Conservation (phyloP, 2,797 vertebrate species). For the Falco cherrug region DNA sequence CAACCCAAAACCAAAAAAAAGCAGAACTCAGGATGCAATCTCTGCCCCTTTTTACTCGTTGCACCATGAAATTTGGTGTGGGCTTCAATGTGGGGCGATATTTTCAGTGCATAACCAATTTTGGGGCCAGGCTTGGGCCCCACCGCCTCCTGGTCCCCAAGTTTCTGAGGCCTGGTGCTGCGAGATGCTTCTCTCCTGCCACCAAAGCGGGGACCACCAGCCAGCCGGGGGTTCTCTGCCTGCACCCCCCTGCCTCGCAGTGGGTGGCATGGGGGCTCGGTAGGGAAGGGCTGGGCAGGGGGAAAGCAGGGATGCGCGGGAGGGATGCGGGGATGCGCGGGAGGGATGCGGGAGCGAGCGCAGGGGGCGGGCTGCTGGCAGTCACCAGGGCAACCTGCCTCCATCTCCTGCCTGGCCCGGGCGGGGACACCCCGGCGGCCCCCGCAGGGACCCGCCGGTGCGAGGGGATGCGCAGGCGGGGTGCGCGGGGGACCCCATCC, state of each 20-base stretch:
- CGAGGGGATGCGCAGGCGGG: background rate
- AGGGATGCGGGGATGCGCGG: background rate
- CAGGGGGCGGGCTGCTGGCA: background rate
- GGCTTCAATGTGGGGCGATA: fast-evolving
- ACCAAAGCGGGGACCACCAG: background rate
- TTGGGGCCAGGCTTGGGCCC: background rate
- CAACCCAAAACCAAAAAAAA: too few relatives aligned
- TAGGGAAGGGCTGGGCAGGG: background rate
- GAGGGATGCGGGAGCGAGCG: background rate
- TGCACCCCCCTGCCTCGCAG: background rate
- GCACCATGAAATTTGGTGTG: background rate
- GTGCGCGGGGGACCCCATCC: too few relatives aligned
- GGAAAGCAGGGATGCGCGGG: background rate
- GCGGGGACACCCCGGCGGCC: background rate
- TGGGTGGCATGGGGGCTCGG: too few relatives aligned
- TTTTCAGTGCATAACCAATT: background rate
- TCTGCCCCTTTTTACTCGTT: background rate
- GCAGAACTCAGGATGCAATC: too few relatives aligned
- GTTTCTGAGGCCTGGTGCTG: background rate
- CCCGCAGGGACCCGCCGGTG: background rate
- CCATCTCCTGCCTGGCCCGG: background rate
- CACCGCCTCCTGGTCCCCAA: fast-evolving
- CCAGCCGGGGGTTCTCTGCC: background rate
- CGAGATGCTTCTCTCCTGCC: background rate
- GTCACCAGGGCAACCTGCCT: conserved; percentile 31